Evolutionary conservation across 2,113 vertebrate genomes (phyloP).

Genomic region (Butorides virescens): DNA sequence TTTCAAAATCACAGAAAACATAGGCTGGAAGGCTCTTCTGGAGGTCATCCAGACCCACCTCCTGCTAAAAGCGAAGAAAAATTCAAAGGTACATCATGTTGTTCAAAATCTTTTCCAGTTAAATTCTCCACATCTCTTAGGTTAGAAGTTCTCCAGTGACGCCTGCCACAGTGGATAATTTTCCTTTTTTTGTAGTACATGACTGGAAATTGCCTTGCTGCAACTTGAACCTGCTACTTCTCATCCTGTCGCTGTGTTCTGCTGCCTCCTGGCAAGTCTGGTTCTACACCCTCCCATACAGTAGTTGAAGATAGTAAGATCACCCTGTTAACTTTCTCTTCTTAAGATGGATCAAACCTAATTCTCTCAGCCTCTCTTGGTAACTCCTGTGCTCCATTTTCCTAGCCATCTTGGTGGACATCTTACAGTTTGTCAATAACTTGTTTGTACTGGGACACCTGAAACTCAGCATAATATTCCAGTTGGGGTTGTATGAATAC

Average conservation of each 20-base stretch:
- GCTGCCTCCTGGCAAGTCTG: background rate
- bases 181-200: background rate
- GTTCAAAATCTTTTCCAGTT: background rate
- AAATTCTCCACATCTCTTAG: background rate
- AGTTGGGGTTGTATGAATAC: background rate
- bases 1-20: background rate
- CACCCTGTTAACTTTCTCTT: background rate
- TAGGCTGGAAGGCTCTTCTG: background rate
- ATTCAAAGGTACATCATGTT: fast-evolving
- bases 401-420: background rate
- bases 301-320: background rate
- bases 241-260: background rate
- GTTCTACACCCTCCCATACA: background rate
- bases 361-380: no score
- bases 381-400: background rate
- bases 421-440: background rate
- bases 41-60: background rate
- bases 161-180: background rate
- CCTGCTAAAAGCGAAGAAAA: background rate
- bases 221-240: background rate
- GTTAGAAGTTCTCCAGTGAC: background rate
- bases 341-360: background rate
- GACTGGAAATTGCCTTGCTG: background rate
- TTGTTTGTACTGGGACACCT: background rate
- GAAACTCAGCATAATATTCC: background rate